A percentile compares a stretch with the other conserved stretches of the same genome.
Evolutionary conservation across 2,888 invertebrate species (phyloP).

Genomic region (Physocephala rufipes): DNA sequence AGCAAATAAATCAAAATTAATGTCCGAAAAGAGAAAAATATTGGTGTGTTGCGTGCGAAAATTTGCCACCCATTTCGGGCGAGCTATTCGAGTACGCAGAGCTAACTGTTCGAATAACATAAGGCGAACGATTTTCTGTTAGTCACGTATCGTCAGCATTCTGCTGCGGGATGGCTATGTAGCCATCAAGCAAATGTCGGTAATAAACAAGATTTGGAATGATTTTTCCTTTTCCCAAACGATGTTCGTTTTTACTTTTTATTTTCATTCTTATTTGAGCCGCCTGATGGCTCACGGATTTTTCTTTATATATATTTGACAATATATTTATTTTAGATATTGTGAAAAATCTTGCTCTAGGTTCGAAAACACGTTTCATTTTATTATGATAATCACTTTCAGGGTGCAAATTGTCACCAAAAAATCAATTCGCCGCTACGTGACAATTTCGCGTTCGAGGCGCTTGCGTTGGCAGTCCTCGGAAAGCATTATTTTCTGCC

Average conservation of each 20-base stretch:
- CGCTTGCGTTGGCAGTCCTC: too few relatives aligned
- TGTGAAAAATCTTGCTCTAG: slow-evolving; percentile 14
- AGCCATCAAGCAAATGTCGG: background rate
- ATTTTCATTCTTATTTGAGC: background rate
- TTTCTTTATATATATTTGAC: too few relatives aligned
- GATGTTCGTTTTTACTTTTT: background rate
- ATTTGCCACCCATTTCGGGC: background rate
- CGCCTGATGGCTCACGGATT: too few relatives aligned
- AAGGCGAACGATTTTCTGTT: slow-evolving; percentile 46
- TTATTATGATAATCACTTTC: slow-evolving; percentile 6
- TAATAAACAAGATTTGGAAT: slow-evolving; percentile 20
- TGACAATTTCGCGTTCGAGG: background rate
- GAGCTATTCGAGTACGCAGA: background rate
- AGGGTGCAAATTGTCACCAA: background rate
- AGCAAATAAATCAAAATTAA: slow-evolving; percentile 21
- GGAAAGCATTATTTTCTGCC: background rate
- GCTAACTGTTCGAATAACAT: slow-evolving; percentile 26
- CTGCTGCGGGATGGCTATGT: background rate
- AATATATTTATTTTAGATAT: background rate
- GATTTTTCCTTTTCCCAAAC: slow-evolving; percentile 7
- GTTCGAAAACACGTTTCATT: slow-evolving; percentile 27
- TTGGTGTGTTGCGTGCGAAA: slow-evolving; percentile 15
- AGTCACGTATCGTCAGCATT: slow-evolving; percentile 45
- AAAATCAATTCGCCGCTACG: slow-evolving; percentile 21
- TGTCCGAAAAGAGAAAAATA: background rate